Conservation (phyloP, 2,113 vertebrate genomes). For the Recurvirostra avosetta region DNA sequence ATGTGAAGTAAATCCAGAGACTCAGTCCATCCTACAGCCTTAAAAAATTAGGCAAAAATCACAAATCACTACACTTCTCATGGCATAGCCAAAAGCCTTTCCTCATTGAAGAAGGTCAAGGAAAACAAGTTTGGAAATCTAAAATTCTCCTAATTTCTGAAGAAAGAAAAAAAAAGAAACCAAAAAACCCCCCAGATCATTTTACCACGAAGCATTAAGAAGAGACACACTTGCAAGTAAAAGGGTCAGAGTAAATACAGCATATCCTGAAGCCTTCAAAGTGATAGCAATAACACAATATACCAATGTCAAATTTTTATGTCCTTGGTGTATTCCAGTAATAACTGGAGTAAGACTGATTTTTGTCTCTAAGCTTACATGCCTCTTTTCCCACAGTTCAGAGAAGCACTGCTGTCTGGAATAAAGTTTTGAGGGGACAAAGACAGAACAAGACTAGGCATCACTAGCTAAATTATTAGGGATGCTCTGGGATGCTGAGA, state of each 20-base stretch:
- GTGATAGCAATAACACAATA: background rate
- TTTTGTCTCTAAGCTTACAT: background rate
- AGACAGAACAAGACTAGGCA: background rate
- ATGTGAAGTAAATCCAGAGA: background rate
- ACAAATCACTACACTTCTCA: background rate
- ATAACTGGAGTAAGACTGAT: slow-evolving; percentile 1
- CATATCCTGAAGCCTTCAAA: background rate
- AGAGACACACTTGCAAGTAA: background rate
- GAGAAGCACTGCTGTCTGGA: slow-evolving; percentile 1
- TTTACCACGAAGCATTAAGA: background rate
- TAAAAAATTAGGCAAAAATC: background rate
- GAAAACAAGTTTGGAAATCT: background rate
- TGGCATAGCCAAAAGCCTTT: background rate
- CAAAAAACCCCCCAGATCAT: background rate
- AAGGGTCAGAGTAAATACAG: background rate
- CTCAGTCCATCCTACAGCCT: background rate
- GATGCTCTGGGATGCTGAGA: background rate
- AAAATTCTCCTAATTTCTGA: background rate
- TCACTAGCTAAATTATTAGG: background rate
- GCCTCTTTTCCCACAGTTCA: background rate
- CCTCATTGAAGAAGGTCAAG: background rate
- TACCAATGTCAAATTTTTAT: background rate
- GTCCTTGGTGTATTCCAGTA: slow-evolving; percentile 10
- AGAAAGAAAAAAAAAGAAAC: background rate
- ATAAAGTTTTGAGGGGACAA: background rate